Evolutionary conservation across 1,140 invertebrate genomes (phyloP).

Genomic region (Drosophila guanche): DNA sequence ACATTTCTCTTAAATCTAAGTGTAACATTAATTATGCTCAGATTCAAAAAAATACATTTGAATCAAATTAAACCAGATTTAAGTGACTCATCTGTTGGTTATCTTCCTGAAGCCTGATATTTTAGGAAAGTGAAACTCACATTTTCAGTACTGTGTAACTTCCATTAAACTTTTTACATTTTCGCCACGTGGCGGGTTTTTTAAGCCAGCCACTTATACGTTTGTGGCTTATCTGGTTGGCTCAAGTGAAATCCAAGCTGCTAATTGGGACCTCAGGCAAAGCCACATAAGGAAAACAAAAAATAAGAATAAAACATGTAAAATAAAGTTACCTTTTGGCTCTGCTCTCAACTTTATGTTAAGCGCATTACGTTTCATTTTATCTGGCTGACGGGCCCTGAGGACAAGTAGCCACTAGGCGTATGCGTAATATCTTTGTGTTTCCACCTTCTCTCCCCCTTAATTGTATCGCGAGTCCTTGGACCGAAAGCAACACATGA

Average conservation of each 20-base stretch:
- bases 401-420: no score
- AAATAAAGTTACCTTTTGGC: conserved; percentile 8
- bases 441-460: neutral
- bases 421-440: neutral
- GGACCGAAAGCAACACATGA: conserved; percentile 1
- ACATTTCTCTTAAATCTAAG: neutral
- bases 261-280: conserved; percentile 55
- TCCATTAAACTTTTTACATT: conserved; percentile 51
- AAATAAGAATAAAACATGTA: neutral
- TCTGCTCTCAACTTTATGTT: neutral
- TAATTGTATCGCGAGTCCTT: conserved; percentile 1
- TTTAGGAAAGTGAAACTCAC: no score
- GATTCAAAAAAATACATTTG: no score
- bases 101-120: no score
- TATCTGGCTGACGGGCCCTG: no score
- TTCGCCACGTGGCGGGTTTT: conserved; percentile 21
- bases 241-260: conserved; percentile 30
- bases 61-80: no score
- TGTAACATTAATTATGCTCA: conserved; percentile 2
- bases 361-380: no score
- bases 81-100: conserved; percentile 4
- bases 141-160: conserved; percentile 1
- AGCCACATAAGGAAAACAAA: neutral
- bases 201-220: conserved; percentile 13
- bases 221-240: conserved; percentile 40